Base-by-base conservation (phyloP, 1,140 invertebrate genomes). In the Steinernema khuongi region DNA sequence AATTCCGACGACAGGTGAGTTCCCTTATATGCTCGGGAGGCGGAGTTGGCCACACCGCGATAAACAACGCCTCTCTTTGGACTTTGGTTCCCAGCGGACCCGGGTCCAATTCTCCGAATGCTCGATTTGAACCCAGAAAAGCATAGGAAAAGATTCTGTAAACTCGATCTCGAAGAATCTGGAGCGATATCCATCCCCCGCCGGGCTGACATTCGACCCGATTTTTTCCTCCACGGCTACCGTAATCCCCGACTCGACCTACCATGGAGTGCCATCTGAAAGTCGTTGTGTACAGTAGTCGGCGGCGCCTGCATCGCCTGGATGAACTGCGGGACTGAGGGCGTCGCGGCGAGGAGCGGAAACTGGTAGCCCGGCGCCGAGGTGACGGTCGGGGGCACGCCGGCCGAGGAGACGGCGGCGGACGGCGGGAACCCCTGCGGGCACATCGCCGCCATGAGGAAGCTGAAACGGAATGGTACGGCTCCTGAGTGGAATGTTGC, bases 361-460 rank as follows among this genome's bases (percentile, higher is more conserved):
- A 60, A 60, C 50, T 60, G 50, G 50, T 60, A 60, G 50, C 14
- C 4, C 4, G 50, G 14, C 7, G 36, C 36, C 36, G 36, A 14
- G 50, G 4, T 60, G 50, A 2, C 11, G 50, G 50, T n/a, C n/a
- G n/a, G n/a, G n/a, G n/a, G n/a, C n/a, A n/a, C 50, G 50, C 14
- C 50, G 11, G 50, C 11, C 14, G 22, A 60, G 14, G 4, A 7
- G 50, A 26, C 50, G 50, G 50, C 50, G 50, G 50, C 50, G 22
- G 50, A 60, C 7, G 50, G 50, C 50, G 50, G 50, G 26, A 60
- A 60, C 50, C 14, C 50, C 22, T 60, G 50, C 4, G 11, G 50
- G 50, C 22, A 60, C 11, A 60, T 60, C 50, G 50, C n/a, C n/a
- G n/a, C 50, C 50, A 60, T 60, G 50, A 60, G 50, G 50, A 60